phyloP scores from a whole-genome alignment of 1,140 invertebrate genomes.

The Probaryconus sp. region DNA sequence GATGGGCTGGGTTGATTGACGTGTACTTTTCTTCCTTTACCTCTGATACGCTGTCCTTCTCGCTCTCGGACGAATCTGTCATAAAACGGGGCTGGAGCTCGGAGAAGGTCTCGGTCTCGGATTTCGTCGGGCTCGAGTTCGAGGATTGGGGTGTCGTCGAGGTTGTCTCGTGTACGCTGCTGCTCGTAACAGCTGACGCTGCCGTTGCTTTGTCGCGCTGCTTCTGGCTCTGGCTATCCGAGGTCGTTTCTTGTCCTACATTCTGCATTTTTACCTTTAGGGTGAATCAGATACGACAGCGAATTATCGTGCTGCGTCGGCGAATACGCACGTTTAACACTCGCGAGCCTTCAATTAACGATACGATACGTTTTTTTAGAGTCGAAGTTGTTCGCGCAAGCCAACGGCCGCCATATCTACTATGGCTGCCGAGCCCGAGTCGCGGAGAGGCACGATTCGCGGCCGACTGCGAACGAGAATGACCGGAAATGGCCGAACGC shows the following conservation, averaged over 20 bases:
- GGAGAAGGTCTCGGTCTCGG: constrained; percentile 87
- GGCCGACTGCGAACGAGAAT: constrained; percentile 4
- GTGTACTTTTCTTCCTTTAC: constrained; percentile 77
- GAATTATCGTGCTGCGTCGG: constrained; percentile 79
- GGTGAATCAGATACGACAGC: constrained; percentile 82
- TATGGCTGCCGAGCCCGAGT: constrained; percentile 59
- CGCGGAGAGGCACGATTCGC: constrained; percentile 19
- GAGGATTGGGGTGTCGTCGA: constrained; percentile 82
- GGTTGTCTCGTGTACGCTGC: constrained; percentile 81
- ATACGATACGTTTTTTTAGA: constrained; percentile 60
- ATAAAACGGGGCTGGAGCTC: constrained; percentile 88
- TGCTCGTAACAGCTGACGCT: constrained; percentile 76
- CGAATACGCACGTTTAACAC: constrained; percentile 67
- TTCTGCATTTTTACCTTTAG: constrained; percentile 90
- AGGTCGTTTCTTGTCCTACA: constrained; percentile 85
- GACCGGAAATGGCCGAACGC: not conserved
- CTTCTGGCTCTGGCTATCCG: constrained; percentile 87
- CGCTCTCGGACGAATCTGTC: constrained; percentile 93
- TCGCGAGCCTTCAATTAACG: constrained; percentile 57
- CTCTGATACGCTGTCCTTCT: constrained; percentile 95
- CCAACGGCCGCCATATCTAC: constrained; percentile 86
- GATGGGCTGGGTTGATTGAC: constrained; percentile 3
- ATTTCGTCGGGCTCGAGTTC: constrained; percentile 84
- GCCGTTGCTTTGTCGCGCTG: constrained; percentile 83
- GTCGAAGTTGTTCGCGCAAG: constrained; percentile 84